phyloP scores from a whole-genome alignment of 2,113 vertebrate species.

The Chaetodon trifascialis region DNA sequence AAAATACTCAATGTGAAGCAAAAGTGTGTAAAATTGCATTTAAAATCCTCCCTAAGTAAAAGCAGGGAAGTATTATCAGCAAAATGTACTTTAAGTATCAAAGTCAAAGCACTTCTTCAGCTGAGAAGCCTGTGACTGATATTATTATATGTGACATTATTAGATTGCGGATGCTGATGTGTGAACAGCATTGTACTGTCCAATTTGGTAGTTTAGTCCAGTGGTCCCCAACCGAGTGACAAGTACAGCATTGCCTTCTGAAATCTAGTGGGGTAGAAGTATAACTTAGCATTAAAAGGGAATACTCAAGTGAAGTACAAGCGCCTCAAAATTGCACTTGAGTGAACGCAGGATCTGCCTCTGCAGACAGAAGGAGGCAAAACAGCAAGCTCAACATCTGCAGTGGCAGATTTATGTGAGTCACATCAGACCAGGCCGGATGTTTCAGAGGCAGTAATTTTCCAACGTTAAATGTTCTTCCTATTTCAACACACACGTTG shows the following conservation, averaged over 20 bases:
- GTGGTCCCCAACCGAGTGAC: background rate
- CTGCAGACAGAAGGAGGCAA: background rate
- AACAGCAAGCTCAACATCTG: background rate
- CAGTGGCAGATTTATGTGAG: background rate
- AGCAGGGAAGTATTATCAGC: background rate
- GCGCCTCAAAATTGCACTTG: background rate
- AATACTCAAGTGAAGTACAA: background rate
- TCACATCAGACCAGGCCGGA: background rate
- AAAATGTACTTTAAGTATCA: no score
- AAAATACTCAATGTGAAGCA: no score
- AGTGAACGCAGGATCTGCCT: background rate
- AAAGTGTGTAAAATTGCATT: background rate
- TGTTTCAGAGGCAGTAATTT: background rate
- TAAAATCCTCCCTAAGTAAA: background rate
- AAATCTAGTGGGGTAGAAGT: no score
- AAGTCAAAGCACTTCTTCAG: no score
- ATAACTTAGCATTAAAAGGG: background rate
- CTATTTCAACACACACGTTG: background rate
- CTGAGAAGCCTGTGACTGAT: no score
- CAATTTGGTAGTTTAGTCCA: background rate
- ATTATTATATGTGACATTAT: no score
- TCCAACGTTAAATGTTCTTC: background rate
- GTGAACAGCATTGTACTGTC: no score
- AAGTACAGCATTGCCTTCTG: no score
- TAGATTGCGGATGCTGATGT: no score